These are phyloP conservation scores for Crematogaster levior DNA, from an alignment of 2,888 invertebrate genomes.

Conservation along the genomic window DNA sequence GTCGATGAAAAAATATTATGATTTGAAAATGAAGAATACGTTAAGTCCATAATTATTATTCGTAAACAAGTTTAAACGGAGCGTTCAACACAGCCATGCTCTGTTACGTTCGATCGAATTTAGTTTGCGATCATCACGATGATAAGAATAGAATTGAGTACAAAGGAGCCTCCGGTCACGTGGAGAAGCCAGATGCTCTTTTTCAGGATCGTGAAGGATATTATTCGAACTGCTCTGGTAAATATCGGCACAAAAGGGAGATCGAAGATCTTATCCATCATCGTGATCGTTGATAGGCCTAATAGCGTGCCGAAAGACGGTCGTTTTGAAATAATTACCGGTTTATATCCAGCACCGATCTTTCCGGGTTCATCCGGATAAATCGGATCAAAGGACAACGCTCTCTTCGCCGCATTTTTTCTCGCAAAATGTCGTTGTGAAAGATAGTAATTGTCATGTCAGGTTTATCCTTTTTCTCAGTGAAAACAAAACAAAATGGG, in stretches of 20 bases:
- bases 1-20: background rate
- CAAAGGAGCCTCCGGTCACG: slow-evolving; percentile 77
- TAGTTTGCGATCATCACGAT: slow-evolving; percentile 35
- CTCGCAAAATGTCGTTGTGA: background rate
- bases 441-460: background rate
- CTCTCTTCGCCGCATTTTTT: background rate
- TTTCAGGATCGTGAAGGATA: slow-evolving; percentile 72
- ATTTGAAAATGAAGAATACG: background rate
- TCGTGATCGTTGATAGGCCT: slow-evolving; percentile 73
- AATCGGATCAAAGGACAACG: slow-evolving; percentile 57
- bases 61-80: background rate
- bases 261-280: slow-evolving; percentile 72
- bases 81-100: background rate
- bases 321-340: slow-evolving; percentile 78
- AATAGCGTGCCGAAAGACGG: slow-evolving; percentile 72
- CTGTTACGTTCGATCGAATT: slow-evolving; percentile 30
- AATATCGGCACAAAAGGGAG: slow-evolving; percentile 71
- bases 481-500: background rate
- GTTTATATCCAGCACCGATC: slow-evolving; percentile 65
- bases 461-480: background rate
- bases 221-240: slow-evolving; percentile 58
- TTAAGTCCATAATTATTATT: background rate
- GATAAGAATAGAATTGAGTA: slow-evolving; percentile 61
- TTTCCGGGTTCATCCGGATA: slow-evolving; percentile 62
- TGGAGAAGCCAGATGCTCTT: slow-evolving; percentile 81